Conservation (phyloP, 2,888 invertebrate species). For the Xestia ashworthii region DNA sequence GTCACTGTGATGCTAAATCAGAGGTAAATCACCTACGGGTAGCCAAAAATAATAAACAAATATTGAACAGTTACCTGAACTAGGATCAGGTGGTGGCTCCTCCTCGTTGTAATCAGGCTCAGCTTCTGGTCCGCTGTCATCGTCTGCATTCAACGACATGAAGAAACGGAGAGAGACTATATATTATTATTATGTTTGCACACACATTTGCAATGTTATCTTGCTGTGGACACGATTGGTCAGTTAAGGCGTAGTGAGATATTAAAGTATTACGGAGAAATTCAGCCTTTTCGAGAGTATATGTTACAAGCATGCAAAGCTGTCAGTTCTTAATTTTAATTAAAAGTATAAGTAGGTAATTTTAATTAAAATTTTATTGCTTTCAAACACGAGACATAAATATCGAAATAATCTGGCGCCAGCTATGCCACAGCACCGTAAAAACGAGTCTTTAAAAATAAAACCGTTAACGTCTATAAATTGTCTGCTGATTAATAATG, state of each 20-base stretch:
- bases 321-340: not conserved
- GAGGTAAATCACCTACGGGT: not conserved
- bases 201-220: slow-evolving; percentile 79
- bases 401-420: slow-evolving; percentile 24
- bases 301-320: not conserved
- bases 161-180: slow-evolving; percentile 91
- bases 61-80: slow-evolving; percentile 78
- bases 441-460: slow-evolving; percentile 48
- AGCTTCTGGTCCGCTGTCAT: slow-evolving; percentile 88
- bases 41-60: not conserved
- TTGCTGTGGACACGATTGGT: slow-evolving; percentile 16
- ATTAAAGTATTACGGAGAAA: not conserved
- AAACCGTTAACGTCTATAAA: slow-evolving; percentile 59
- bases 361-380: slow-evolving; percentile 13
- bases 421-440: slow-evolving; percentile 17
- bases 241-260: not conserved
- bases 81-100: slow-evolving; percentile 84
- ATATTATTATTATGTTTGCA: slow-evolving; percentile 91
- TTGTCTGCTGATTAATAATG: slow-evolving; percentile 34
- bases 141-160: slow-evolving; percentile 95
- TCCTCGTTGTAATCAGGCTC: slow-evolving; percentile 89
- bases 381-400: not conserved
- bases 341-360: not conserved
- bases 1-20: not conserved
- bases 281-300: not conserved